A percentile compares a stretch with the other conserved stretches of the same genome.
These are phyloP conservation scores for Nesogale talazaci DNA, from an alignment of 2,113 vertebrate species.

Conservation along the genomic window DNA sequence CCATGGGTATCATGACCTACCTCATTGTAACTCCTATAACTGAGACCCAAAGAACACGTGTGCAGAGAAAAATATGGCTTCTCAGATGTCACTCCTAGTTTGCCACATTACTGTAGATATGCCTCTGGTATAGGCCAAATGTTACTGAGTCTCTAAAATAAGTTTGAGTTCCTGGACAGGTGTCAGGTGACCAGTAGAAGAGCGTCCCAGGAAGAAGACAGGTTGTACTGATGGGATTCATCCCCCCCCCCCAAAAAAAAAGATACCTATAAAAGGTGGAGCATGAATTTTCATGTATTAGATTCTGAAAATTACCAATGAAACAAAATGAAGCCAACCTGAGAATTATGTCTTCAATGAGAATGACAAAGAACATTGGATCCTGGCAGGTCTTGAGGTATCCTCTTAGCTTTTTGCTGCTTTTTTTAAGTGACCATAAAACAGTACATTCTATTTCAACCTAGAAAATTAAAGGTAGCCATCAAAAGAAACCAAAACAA, in stretches of 20 bases:
- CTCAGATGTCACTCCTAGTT: neutral
- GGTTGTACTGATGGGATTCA: neutral
- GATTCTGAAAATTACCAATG: neutral
- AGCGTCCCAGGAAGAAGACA: neutral
- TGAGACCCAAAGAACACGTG: neutral
- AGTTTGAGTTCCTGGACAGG: neutral
- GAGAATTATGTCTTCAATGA: neutral
- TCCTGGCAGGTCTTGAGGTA: neutral
- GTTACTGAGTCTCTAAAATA: no score
- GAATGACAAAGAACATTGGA: neutral
- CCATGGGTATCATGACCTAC: neutral
- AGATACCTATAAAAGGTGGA: neutral
- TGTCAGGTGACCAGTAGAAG: no score
- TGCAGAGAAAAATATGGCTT: neutral
- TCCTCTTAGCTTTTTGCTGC: no score
- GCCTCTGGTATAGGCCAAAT: neutral
- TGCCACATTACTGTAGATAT: neutral
- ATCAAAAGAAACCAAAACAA: no score
- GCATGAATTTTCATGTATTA: neutral
- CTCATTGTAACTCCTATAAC: neutral
- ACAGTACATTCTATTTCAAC: no score
- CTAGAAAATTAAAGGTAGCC: no score
- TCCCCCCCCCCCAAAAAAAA: neutral
- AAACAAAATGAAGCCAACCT: slow-evolving; percentile 17
- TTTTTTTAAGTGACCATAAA: no score